Evolutionary conservation across 1,140 invertebrate species (phyloP), one percentile per base, ranked within the genome.

Genomic region (Hirudo medicinalis): DNA sequence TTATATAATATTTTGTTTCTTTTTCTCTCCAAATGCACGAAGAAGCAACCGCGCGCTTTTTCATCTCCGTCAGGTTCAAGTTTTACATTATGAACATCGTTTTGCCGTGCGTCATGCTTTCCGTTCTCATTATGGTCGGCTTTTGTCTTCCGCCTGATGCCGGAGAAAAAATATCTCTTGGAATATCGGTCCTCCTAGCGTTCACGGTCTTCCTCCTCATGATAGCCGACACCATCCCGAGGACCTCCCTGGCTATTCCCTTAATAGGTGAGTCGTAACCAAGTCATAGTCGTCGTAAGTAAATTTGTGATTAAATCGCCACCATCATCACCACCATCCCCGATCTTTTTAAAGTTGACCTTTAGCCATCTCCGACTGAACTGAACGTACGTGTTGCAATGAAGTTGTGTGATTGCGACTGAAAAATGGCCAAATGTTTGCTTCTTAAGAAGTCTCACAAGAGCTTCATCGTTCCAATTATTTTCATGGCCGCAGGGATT

Each of bases 41-140:
- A 53, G n/a, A 6, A n/a, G 20, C 43, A 85, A 83, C 9, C 82
- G 85, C 67, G 83, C 81, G 55, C 69, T 85, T 19, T 25, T 20
- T 54, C 79, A 80, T 71, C 75, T 71, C 25, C 32, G 22, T 11
- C 32, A 29, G 69, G 19, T 73, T 25, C 69, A 73, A 71, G 69
- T 73, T 73, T 60, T 73, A 73, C 69, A 71, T 73, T 20, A 71
- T 73, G 68, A 73, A 73, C 69, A 71, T 73, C 69, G 69, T 73
- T 27, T 53, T 73, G 19, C 72, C 72, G 22, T 73, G 72, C 36
- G 40, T 73, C 40, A 71, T 73, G 69, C 63, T 73, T 20, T 63
- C 55, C 69, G 69, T 73, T 17, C 36, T 73, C 20, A 73, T 71
- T 60, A 71, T 81, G 69, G 77, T 71, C 69, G 72, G 72, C 68